These are phyloP conservation scores for Daphoenositta chrysoptera DNA, from an alignment of 2,113 vertebrate species.

Conservation along the genomic window DNA sequence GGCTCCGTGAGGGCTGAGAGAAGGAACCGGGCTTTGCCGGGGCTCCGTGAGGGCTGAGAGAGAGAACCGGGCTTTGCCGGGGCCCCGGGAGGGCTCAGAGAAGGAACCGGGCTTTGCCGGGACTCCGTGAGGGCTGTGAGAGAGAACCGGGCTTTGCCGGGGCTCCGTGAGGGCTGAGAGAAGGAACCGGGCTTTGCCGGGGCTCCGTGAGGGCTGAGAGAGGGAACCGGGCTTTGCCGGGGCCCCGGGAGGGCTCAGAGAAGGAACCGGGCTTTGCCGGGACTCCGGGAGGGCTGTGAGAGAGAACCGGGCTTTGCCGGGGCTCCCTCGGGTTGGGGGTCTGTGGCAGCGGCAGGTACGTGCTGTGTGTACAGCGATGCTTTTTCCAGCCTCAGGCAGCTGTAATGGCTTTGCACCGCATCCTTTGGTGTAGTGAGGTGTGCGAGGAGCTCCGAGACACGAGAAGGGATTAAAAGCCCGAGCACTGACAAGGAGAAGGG, in stretches of 20 bases:
- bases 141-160: rapidly evolving
- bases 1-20: neutral
- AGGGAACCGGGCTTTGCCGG: rapidly evolving
- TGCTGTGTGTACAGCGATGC: neutral
- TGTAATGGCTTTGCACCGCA: rapidly evolving
- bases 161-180: neutral
- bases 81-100: neutral
- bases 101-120: rapidly evolving
- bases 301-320: rapidly evolving
- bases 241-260: neutral
- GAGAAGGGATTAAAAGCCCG: rapidly evolving
- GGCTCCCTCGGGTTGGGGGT: neutral
- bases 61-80: rapidly evolving
- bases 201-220: neutral
- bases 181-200: rapidly evolving
- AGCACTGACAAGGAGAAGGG: neutral
- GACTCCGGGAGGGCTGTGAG: neutral
- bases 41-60: neutral
- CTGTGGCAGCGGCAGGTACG: neutral
- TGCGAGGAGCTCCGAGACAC: neutral
- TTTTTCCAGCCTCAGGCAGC: neutral
- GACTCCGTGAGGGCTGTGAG: neutral
- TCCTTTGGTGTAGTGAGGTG: neutral
- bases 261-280: rapidly evolving
- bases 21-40: rapidly evolving